Evolutionary conservation across 2,113 vertebrate species (phyloP).

Genomic region (Ptyas mucosa): DNA sequence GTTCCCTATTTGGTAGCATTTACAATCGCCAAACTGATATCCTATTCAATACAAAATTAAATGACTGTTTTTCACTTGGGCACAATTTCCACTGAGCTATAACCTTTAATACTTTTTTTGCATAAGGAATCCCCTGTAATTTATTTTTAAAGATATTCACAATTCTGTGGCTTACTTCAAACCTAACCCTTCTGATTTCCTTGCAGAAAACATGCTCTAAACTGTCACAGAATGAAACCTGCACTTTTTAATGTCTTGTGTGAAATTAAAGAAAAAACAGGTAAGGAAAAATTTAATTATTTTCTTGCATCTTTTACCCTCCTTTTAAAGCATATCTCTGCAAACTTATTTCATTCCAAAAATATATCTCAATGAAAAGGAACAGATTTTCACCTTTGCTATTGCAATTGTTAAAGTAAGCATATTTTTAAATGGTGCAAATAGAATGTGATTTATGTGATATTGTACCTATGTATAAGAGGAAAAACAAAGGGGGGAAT

Average conservation of each 20-base stretch:
- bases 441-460: neutral
- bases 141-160: conserved; percentile 40
- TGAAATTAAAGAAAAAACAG: conserved; percentile 99
- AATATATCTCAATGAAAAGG: conserved; percentile 33
- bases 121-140: neutral
- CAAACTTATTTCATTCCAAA: conserved; percentile 12
- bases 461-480: neutral
- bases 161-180: neutral
- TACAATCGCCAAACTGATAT: conserved; percentile 16
- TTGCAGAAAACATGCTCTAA: conserved; percentile 96
- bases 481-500: conserved; percentile 14
- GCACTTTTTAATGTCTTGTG: conserved; percentile 98
- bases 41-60: conserved; percentile 30
- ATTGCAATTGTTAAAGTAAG: conserved; percentile 45
- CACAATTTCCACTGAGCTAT: conserved; percentile 22
- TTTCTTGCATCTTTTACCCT: neutral
- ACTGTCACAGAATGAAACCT: conserved; percentile 99
- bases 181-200: conserved; percentile 59
- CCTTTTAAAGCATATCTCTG: neutral
- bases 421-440: conserved; percentile 29
- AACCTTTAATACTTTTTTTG: neutral
- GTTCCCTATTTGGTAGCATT: conserved; percentile 40
- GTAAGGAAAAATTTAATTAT: conserved; percentile 68
- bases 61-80: conserved; percentile 37
- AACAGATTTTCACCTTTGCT: conserved; percentile 37